Conservation (phyloP, 2,797 vertebrate species). For the Sebastes aleutianus region DNA sequence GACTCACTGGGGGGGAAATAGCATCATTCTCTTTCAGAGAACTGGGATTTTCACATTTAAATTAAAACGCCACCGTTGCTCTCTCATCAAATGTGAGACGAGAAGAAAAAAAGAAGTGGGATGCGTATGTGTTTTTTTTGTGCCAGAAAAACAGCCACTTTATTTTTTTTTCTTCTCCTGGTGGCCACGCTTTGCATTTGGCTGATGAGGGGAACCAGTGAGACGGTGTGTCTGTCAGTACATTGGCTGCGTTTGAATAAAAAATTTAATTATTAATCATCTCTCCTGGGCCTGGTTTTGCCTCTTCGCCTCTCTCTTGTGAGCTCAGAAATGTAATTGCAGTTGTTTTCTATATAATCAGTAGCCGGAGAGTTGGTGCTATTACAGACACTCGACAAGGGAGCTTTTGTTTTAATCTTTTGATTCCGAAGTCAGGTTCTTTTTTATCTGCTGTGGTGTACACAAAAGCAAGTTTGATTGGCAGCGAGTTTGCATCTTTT, state of each 20-base stretch:
- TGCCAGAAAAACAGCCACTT: conserved; percentile 27
- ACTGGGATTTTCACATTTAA: conserved; percentile 74
- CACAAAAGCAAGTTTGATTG: conserved; percentile 81
- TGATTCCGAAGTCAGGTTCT: conserved; percentile 79
- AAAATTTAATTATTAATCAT: conserved; percentile 79
- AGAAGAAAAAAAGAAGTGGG: conserved; percentile 36
- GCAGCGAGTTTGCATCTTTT: conserved; percentile 70
- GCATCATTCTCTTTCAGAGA: conserved; percentile 69
- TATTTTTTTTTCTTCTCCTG: conserved; percentile 14
- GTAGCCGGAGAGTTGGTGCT: conserved; percentile 66
- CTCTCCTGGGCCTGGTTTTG: conserved; percentile 73
- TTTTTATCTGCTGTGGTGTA: conserved; percentile 74
- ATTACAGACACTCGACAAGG: conserved; percentile 69
- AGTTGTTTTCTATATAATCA: conserved; percentile 79
- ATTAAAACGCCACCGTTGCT: conserved; percentile 67
- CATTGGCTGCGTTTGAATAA: conserved; percentile 57
- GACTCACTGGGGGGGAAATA: conserved; percentile 71
- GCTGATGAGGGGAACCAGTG: conserved; percentile 54
- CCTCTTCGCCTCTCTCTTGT: conserved; percentile 62
- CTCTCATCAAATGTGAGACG: conserved; percentile 66
- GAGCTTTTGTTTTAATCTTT: conserved; percentile 82
- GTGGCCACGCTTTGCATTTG: conserved; percentile 42
- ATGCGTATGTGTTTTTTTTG: conserved; percentile 13
- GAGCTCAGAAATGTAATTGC: conserved; percentile 79
- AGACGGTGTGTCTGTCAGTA: conserved; percentile 64